These are phyloP conservation scores for Drosophila planitibia DNA, from an alignment of 2,888 invertebrate species.

Conservation along the genomic window DNA sequence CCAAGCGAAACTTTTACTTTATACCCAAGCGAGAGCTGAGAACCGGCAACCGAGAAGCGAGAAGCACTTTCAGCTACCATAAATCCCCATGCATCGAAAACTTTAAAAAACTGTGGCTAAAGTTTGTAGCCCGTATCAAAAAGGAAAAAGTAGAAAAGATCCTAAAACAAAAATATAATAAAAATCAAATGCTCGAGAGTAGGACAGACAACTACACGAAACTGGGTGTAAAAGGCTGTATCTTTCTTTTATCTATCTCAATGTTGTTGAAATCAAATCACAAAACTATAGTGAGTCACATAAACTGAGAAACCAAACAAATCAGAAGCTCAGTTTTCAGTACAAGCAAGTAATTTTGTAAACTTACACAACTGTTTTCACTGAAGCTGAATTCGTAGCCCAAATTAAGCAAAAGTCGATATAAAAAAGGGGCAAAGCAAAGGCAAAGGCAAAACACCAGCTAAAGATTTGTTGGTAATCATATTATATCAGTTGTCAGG, in stretches of 20 bases:
- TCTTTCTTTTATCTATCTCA: not conserved
- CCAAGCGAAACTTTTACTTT: conserved; percentile 63
- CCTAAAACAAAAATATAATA: conserved; percentile 5
- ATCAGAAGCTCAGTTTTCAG: conserved; percentile 1
- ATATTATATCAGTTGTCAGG: not conserved
- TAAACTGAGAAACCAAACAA: conserved; percentile 28
- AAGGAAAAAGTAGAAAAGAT: conserved; percentile 12
- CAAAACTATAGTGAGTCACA: conserved; percentile 18
- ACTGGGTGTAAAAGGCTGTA: not conserved
- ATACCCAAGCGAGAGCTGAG: conserved; percentile 47
- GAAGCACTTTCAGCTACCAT: conserved; percentile 64
- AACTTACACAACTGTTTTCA: not conserved
- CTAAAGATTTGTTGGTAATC: not conserved
- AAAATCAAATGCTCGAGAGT: conserved; percentile 27
- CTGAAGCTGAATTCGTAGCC: not conserved
- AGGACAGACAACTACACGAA: not conserved
- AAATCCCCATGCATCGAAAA: conserved; percentile 65
- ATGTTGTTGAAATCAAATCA: conserved; percentile 23
- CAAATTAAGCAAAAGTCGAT: not conserved
- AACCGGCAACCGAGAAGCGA: conserved; percentile 44
- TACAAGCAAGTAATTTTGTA: not conserved
- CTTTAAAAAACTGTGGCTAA: conserved; percentile 53
- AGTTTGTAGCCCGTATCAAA: conserved; percentile 55
- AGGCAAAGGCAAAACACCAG: not conserved
- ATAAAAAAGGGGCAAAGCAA: not conserved